Conservation (phyloP, 2,888 invertebrate genomes). For the Octodonta nipae region DNA sequence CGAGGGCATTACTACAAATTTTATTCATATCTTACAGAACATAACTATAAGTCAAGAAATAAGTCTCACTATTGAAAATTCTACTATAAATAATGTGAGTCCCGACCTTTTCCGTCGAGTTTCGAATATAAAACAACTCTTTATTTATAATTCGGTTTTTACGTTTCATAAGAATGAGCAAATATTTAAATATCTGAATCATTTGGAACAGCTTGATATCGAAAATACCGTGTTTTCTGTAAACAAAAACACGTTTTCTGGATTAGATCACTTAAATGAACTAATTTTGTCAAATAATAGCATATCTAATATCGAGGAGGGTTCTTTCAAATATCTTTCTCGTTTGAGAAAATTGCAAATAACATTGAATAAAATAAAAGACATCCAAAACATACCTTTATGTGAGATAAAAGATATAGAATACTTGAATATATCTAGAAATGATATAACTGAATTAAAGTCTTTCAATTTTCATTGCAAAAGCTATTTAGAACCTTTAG, state of each 20-base stretch:
- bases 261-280: slow-evolving; percentile 17
- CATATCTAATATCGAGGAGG: slow-evolving; percentile 15
- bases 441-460: slow-evolving; percentile 12
- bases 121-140: slow-evolving; percentile 22
- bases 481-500: slow-evolving; percentile 6
- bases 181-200: slow-evolving; percentile 15
- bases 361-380: slow-evolving; percentile 17
- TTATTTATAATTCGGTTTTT: slow-evolving; percentile 20
- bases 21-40: slow-evolving; percentile 21
- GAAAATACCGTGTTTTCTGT: slow-evolving; percentile 17
- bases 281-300: slow-evolving; percentile 21
- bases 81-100: slow-evolving; percentile 19
- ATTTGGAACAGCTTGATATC: slow-evolving; percentile 18
- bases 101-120: slow-evolving; percentile 24
- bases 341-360: slow-evolving; percentile 17
- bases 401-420: slow-evolving; percentile 20
- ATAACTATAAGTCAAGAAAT: slow-evolving; percentile 28
- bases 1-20: slow-evolving; percentile 18
- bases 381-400: slow-evolving; percentile 17
- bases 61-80: slow-evolving; percentile 24
- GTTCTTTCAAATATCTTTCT: slow-evolving; percentile 12
- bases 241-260: slow-evolving; percentile 13
- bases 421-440: slow-evolving; percentile 15
- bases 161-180: slow-evolving; percentile 12
- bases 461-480: slow-evolving; percentile 13